Evolutionary conservation across 2,888 invertebrate genomes (phyloP), one percentile per base, ranked within the genome.

Genomic region (Drosophila atroscutellata): DNA sequence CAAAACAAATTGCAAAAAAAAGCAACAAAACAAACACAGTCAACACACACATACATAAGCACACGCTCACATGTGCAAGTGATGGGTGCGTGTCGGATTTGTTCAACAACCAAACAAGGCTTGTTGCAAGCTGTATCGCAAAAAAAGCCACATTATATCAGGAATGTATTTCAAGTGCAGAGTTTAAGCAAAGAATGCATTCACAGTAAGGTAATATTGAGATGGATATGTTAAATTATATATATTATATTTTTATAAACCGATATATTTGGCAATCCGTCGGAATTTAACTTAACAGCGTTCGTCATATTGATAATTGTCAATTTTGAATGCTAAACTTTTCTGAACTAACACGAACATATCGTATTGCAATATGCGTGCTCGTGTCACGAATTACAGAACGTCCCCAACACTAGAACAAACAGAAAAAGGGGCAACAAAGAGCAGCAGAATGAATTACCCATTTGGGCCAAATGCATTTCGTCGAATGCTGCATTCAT

Each of bases 1-100:
- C 71, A 88, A 85, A 86, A 86, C 88, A 86, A 88, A 86, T 86
- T 86, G 83, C 86, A 86, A 85, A 72, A 54, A 55, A 51, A 28
- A n/a, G 24, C 59, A 55, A 52, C 42, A 67, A 13, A 67, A 55
- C 20, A 60, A 15, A 64, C n/a, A 73, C 24, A 45, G 7, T 8
- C 20, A 34, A 52, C 24, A 55, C 36, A 57, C 26, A 58, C 24
- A 24, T 0, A 15, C 15, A 15, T 18, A 36, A 24, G 56, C 36
- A 39, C 37, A 39, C 34, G 51, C 36, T 34, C 49, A 47, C 39
- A 50, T 30, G 54, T 42, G 54, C 37, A 30, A 56, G 56, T 42
- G 56, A 56, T 42, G 56, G 9, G 56, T 42, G 30, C 56, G 56
- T 55, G 55, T 55, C 15, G 39, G n/a, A 55, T 26, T 26, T 28